These are phyloP conservation scores for Capreolus pygargus DNA, from an alignment of 2,113 vertebrate species.

Conservation along the genomic window DNA sequence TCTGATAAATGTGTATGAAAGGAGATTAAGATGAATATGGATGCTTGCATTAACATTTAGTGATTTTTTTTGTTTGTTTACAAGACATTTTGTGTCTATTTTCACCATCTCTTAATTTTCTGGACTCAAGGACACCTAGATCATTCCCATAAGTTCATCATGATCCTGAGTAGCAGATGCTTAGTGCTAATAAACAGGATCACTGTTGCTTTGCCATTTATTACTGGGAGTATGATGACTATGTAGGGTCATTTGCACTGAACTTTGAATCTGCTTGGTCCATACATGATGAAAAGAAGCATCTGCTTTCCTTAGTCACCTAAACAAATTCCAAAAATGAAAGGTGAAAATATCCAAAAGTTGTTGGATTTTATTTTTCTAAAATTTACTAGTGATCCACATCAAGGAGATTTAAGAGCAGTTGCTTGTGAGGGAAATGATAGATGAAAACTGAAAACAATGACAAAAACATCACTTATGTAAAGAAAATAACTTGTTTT, in stretches of 20 bases:
- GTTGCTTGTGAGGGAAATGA: background rate
- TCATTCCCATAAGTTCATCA: background rate
- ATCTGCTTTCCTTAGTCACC: slow-evolving; percentile 25
- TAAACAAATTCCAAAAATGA: slow-evolving; percentile 30
- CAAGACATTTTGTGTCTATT: background rate
- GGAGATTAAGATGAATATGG: background rate
- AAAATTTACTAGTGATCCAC: background rate
- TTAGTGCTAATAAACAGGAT: background rate
- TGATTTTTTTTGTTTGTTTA: background rate
- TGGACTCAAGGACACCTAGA: background rate
- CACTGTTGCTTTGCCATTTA: background rate
- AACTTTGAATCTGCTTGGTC: background rate
- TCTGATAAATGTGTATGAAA: background rate
- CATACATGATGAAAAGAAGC: background rate
- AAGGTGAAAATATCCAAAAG: slow-evolving; percentile 23
- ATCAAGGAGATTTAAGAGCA: background rate
- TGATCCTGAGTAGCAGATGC: background rate
- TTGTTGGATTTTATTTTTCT: background rate
- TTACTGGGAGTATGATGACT: slow-evolving; percentile 5
- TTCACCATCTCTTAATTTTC: background rate
- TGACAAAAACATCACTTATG: background rate
- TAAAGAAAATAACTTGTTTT: background rate
- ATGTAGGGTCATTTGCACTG: background rate
- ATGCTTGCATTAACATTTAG: background rate
- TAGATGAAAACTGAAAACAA: background rate